Percentiles rank a stretch among this genome's conserved stretches.
phyloP scores from a whole-genome alignment of 2,113 vertebrate genomes.

The Barnardius zonarius region DNA sequence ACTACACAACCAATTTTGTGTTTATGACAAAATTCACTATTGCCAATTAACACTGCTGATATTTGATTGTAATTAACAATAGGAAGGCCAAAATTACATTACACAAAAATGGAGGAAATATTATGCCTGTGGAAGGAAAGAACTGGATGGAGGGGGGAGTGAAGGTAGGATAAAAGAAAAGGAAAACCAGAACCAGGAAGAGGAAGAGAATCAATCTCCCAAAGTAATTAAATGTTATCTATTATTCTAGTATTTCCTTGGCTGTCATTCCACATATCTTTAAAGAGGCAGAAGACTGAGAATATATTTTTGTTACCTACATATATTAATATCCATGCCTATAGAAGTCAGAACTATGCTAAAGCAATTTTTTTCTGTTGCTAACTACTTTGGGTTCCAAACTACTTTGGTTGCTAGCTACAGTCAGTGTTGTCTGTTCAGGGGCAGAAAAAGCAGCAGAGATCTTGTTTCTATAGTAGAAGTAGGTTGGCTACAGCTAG shows the following conservation, averaged over 20 bases:
- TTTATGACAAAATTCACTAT: slow-evolving; percentile 13
- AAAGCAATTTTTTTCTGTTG: background rate
- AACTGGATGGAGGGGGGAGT: background rate
- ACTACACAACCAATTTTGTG: background rate
- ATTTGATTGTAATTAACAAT: background rate
- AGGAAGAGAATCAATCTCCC: background rate
- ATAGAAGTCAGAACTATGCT: background rate
- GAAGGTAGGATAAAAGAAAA: background rate
- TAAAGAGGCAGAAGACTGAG: background rate
- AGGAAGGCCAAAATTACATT: background rate
- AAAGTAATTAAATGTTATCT: background rate
- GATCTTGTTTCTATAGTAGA: background rate
- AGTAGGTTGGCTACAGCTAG: background rate
- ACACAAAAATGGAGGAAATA: background rate
- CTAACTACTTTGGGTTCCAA: background rate
- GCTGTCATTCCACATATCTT: background rate
- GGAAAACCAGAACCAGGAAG: background rate
- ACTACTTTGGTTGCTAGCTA: background rate
- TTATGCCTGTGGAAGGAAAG: background rate
- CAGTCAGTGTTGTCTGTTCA: background rate
- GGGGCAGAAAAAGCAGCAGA: background rate
- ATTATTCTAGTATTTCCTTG: background rate
- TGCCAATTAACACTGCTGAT: background rate
- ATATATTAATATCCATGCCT: background rate
- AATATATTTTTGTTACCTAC: background rate